Evolutionary conservation across 2,888 invertebrate species (phyloP), one percentile per base, ranked within the genome.

Genomic region (Conchocele bisecta): DNA sequence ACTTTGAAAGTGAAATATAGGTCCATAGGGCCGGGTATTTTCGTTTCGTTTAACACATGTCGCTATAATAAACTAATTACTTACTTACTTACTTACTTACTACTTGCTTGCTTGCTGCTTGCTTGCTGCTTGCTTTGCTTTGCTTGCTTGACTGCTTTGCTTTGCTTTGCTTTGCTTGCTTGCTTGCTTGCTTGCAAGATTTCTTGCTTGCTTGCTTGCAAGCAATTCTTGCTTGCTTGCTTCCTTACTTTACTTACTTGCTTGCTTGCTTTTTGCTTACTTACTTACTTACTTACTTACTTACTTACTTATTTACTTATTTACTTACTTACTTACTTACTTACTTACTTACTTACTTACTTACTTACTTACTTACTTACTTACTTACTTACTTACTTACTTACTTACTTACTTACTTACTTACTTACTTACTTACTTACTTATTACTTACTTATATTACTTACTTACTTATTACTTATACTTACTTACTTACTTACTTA

Each of bases 391-490:
- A 64, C 69, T 57, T 26, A 58, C 73, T 65, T 39, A 57, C 71
- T 74, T 50, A 73, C 71, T 74, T 35, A 73, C 71, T 65, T 33
- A 65, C 64, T 65, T 41, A 73, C 71, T 65, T 39, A 73, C 58
- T 60, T 37, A 44, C 60, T 53, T 24, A 57, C 53, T 35, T 35
- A 35, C 37, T 35, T 35, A 35, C 37, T 35, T 35, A 35, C 37
- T 35, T 35, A 35, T n/a, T 35, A 11, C 11, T n/a, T 35, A 11
- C 11, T n/a, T 35, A 11, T 13, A 11, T 35, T 35, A 35, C 37
- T 35, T 35, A 35, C 37, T 35, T 35, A 35, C 37, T 35, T 35
- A 35, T n/a, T 35, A 11, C 11, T n/a, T n/a, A 11, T 35, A 35
- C 37, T 35, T 35, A 35, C 37, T 35, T 35, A 35, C 37, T 35